phyloP scores from a whole-genome alignment of 2,797 vertebrate genomes.

The Danio albolineatus region DNA sequence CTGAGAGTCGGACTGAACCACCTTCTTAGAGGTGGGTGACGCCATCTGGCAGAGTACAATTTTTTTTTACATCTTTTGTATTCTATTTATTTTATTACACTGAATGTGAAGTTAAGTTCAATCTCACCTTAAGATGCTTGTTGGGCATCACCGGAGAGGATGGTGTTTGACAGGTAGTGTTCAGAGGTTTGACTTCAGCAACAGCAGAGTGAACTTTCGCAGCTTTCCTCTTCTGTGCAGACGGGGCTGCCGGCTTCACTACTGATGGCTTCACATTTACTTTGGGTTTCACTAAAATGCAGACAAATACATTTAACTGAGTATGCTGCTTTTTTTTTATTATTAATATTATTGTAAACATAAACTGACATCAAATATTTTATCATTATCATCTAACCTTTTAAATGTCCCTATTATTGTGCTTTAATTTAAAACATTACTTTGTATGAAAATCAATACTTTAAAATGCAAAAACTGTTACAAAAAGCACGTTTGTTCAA shows the following conservation, averaged over 20 bases:
- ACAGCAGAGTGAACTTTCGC: conserved; percentile 78
- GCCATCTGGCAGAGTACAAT: conserved; percentile 8
- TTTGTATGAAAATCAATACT: no score
- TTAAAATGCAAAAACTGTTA: no score
- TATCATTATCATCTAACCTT: no score
- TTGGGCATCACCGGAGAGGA: conserved; percentile 4
- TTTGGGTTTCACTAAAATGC: conserved; percentile 85
- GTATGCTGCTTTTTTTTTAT: not conserved
- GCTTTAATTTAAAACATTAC: no score
- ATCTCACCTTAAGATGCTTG: conserved; percentile 70
- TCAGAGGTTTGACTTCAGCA: conserved; percentile 89
- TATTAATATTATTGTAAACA: not conserved
- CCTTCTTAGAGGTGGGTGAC: not conserved
- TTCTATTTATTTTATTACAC: not conserved
- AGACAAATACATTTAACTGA: not conserved
- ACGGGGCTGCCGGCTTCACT: conserved; percentile 76
- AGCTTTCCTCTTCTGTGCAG: conserved; percentile 82
- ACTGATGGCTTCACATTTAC: conserved; percentile 87
- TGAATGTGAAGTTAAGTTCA: not conserved
- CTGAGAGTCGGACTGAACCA: conserved; percentile 11
- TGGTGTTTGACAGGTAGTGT: conserved; percentile 65
- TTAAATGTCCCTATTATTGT: no score
- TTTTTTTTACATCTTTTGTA: no score
- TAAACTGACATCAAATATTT: not conserved
- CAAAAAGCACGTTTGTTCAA: no score